Percentiles rank a stretch among this genome's conserved stretches.
Conservation (phyloP, 2,797 vertebrate species). For the Chaetophractus vellerosus region DNA sequence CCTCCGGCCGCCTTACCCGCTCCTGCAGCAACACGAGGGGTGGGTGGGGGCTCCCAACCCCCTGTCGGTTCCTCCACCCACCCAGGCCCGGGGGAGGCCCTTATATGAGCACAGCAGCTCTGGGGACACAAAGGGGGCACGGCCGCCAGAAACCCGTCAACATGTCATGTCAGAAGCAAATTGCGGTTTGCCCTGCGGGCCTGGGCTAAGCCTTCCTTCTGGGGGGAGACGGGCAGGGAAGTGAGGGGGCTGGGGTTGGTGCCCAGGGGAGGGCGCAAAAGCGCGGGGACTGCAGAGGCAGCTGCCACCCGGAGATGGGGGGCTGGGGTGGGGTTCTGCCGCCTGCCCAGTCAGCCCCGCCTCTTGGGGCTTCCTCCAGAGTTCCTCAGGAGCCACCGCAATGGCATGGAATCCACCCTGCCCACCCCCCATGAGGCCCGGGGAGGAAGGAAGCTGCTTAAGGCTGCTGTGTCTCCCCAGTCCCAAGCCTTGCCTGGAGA, state of each 20-base stretch:
- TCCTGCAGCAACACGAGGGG: conserved; percentile 45
- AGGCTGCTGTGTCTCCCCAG: neutral
- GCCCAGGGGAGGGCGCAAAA: neutral
- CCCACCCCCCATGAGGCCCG: neutral
- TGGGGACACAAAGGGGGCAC: conserved; percentile 79
- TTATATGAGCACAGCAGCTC: conserved; percentile 75
- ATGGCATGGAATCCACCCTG: neutral
- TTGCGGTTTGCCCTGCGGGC: conserved; percentile 77
- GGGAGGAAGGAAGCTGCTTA: neutral
- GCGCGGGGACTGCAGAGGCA: neutral
- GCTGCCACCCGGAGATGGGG: neutral
- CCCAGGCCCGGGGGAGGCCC: neutral
- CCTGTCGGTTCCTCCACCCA: neutral
- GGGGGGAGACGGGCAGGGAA: neutral
- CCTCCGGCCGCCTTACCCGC: conserved; percentile 70
- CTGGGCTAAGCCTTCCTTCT: conserved; percentile 83
- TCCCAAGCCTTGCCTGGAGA: neutral
- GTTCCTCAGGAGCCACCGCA: neutral
- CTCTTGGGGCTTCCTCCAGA: neutral
- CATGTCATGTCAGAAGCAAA: conserved; percentile 79
- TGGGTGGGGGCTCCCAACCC: conserved; percentile 32
- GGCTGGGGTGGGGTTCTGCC: neutral
- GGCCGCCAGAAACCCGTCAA: conserved; percentile 80
- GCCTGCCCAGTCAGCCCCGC: no score
- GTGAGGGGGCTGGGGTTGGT: neutral